phyloP scores from a whole-genome alignment of 2,113 vertebrate genomes.

The Ameiurus melas region DNA sequence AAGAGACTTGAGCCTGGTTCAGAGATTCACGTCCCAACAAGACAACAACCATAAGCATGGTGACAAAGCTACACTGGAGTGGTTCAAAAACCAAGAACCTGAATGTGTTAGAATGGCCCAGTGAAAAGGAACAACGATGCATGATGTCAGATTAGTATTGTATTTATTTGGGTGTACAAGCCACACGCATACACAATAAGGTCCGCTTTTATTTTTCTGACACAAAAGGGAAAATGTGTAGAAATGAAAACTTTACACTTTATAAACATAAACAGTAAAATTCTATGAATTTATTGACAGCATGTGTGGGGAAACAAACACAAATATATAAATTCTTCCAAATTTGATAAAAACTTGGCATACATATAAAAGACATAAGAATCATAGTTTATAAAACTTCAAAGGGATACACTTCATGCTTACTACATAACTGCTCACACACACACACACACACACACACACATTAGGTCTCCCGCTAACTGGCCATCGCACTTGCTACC shows the following conservation, averaged over 20 bases:
- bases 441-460: background rate
- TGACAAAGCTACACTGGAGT: background rate
- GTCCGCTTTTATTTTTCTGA: background rate
- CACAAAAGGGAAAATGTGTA: background rate
- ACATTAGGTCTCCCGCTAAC: background rate
- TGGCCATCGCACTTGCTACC: background rate
- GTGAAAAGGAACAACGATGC: background rate
- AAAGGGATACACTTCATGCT: background rate
- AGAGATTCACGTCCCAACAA: background rate
- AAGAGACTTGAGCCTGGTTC: background rate
- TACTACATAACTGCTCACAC: background rate
- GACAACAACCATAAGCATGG: too few species aligned
- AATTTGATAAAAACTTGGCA: background rate
- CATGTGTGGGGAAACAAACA: background rate
- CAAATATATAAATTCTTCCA: background rate
- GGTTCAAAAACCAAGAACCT: background rate
- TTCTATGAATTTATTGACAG: background rate
- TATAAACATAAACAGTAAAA: background rate
- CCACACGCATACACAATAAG: background rate
- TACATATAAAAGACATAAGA: constrained; percentile 6
- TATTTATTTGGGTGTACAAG: constrained; percentile 5
- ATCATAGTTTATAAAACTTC: background rate
- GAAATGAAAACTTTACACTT: background rate
- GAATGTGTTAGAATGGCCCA: background rate
- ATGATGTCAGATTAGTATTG: background rate